Evolutionary conservation across 2,113 vertebrate genomes (phyloP).

Genomic region (Aythya baeri): DNA sequence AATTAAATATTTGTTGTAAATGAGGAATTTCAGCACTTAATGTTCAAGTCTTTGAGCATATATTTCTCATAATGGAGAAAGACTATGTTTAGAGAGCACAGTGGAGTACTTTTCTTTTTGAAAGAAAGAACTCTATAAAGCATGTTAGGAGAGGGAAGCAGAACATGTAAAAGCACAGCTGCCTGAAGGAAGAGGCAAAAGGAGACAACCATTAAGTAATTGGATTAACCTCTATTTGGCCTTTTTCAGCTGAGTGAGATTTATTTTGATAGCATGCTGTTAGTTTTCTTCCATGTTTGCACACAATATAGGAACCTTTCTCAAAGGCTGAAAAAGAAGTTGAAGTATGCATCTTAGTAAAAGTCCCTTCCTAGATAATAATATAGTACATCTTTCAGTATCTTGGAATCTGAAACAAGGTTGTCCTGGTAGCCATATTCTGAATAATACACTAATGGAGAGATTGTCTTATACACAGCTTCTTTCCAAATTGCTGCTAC

Average conservation of each 20-base stretch:
- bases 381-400: background rate
- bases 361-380: background rate
- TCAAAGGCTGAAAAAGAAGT: constrained; percentile 11
- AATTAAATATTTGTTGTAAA: background rate
- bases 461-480: background rate
- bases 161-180: constrained; percentile 29
- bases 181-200: constrained; percentile 50
- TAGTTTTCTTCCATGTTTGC: constrained; percentile 34
- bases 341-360: background rate
- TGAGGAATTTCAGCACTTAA: background rate
- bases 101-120: background rate
- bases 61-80: background rate
- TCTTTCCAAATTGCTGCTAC: background rate
- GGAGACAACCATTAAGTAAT: constrained; percentile 52
- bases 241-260: constrained; percentile 52
- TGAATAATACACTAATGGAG: background rate
- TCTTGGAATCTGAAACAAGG: background rate
- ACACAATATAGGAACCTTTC: background rate
- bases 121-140: background rate
- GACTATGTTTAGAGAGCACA: background rate
- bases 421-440: background rate
- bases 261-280: constrained; percentile 45
- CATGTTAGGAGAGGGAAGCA: background rate
- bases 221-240: constrained; percentile 53
- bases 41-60: background rate